These are phyloP conservation scores for Drosophila anomalata DNA, from an alignment of 2,888 invertebrate species.

Conservation along the genomic window DNA sequence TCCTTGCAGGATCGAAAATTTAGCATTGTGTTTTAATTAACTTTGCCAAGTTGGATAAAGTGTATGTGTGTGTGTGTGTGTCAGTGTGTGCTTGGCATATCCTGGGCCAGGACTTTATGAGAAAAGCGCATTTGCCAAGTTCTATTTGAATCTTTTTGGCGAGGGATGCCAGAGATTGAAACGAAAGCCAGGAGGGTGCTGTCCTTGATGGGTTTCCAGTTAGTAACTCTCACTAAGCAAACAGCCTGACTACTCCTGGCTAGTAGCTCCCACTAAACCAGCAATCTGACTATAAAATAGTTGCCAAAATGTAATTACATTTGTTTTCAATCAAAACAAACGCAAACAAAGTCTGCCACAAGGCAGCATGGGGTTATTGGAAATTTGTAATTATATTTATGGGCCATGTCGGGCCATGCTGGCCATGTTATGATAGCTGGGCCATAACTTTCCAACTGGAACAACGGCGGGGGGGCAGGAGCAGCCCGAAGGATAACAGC, in stretches of 20 bases:
- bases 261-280: neutral
- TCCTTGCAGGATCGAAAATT: conserved; percentile 6
- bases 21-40: conserved; percentile 59
- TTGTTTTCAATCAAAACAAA: neutral
- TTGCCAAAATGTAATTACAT: neutral
- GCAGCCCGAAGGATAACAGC: conserved; percentile 2
- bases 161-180: neutral
- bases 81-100: neutral
- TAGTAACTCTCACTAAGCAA: too few relatives aligned
- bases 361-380: neutral
- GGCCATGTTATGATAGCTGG: conserved; percentile 1
- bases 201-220: too few relatives aligned
- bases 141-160: neutral
- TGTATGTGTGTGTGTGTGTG: conserved; percentile 1
- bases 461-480: neutral
- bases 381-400: conserved; percentile 45
- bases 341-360: too few relatives aligned
- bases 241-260: too few relatives aligned
- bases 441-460: conserved; percentile 14
- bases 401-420: conserved; percentile 15
- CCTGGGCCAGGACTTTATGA: neutral
- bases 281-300: neutral
- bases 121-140: conserved; percentile 3
- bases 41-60: conserved; percentile 34
- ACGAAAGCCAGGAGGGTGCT: too few relatives aligned